Base-by-base conservation (phyloP, 2,113 vertebrate genomes). In the Microcebus tavaratra region DNA sequence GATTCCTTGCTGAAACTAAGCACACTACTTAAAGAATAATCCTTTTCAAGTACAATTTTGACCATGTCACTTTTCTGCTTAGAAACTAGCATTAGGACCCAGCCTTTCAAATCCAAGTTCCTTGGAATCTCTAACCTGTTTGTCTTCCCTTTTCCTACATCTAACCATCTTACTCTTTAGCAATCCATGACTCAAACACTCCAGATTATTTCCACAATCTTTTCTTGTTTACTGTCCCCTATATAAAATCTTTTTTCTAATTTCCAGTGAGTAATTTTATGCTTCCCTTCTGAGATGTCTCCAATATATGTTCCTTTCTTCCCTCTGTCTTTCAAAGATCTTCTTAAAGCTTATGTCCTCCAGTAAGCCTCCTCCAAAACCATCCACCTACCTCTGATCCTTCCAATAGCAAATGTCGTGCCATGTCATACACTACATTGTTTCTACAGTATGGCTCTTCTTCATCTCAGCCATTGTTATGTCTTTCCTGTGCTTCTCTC, bases 231-330 rank as follows among this genome's bases (percentile, higher is more conserved):
- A 45, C 57, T 87, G 39, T 45, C n/a, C 63, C 53, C 31, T 55
- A 55, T 23, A 57, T 50, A 50, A 95, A 90, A 59, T n/a, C 23
- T 88, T 76, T 45, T 79, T 42, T 59, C 75, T 83, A 50, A 84
- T 75, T 65, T 79, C 48, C 39, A 75, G 17, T 53, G 81, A 88
- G 20, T 87, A 65, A 63, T n/a, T 76, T 8, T 25, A 61, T n/a
- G 8, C 48, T 90, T 76, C 78, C 50, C 27, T 70, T 84, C 68
- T 80, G 25, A 17, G 36, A 21, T 29, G 48, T 59, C 48, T 89
- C 88, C 68, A 61, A 48, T 39, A n/a, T 92, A 80, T 50, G n/a
- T 80, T 88, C 73, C 50, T 87, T 94, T 90, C 55, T 36, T 48
- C 29, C 34, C 82, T n/a, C 18, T 48, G 59, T 72, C 55, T 81